Conservation (phyloP, 2,797 vertebrate genomes). For the Meda fulgida region DNA sequence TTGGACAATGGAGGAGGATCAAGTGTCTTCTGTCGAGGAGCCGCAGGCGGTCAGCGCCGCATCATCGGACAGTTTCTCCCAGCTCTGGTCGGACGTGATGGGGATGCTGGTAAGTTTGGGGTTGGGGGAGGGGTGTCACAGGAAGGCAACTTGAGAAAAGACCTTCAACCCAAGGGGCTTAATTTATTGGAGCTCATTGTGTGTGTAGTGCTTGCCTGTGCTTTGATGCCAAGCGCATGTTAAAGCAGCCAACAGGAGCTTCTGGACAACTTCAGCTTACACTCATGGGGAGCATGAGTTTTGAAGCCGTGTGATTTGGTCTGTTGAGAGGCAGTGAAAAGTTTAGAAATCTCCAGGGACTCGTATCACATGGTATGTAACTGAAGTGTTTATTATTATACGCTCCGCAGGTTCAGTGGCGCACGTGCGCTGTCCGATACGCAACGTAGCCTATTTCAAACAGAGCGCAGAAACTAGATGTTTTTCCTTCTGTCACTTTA, state of each 20-base stretch:
- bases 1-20: conserved; percentile 75
- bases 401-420: background rate
- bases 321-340: background rate
- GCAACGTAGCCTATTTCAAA: background rate
- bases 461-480: background rate
- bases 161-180: conserved; percentile 53
- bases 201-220: conserved; percentile 46
- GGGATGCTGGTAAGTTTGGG: conserved; percentile 93
- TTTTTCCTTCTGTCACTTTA: background rate
- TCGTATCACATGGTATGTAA: conserved; percentile 32
- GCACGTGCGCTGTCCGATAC: background rate
- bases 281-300: background rate
- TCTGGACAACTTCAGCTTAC: conserved; percentile 26
- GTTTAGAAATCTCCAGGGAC: conserved; percentile 28
- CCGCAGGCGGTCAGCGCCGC: conserved; percentile 68
- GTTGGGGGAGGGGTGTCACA: conserved; percentile 57
- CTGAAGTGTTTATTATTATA: conserved; percentile 60
- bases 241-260: conserved; percentile 54
- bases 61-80: conserved; percentile 85
- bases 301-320: background rate
- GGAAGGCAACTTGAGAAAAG: conserved; percentile 61
- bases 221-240: conserved; percentile 51
- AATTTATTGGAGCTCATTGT: conserved; percentile 61
- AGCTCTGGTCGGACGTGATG: conserved; percentile 95
- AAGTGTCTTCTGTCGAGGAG: conserved; percentile 68